Conservation (phyloP, 2,797 vertebrate genomes). For the Oreochromis grahami region DNA sequence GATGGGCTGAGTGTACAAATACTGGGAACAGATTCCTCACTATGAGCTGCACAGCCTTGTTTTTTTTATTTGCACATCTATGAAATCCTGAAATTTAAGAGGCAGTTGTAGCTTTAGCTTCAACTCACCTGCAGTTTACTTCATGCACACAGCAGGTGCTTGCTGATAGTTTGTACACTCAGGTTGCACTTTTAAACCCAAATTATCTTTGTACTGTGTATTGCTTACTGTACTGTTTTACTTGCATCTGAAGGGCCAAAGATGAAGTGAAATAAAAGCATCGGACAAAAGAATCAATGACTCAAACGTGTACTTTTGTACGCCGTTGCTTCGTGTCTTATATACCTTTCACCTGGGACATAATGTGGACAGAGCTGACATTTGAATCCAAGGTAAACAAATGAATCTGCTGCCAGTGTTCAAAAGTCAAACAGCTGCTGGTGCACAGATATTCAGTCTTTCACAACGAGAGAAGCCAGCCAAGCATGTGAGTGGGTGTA, state of each 20-base stretch:
- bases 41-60: background rate
- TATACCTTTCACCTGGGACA: background rate
- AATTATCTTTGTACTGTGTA: slow-evolving; percentile 68
- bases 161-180: slow-evolving; percentile 14
- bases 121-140: slow-evolving; percentile 25
- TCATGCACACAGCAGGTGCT: slow-evolving; percentile 23
- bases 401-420: background rate
- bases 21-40: background rate
- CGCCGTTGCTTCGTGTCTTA: background rate
- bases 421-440: slow-evolving; percentile 16
- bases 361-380: background rate
- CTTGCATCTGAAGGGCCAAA: background rate
- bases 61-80: slow-evolving; percentile 30
- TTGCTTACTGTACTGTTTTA: slow-evolving; percentile 38
- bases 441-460: background rate
- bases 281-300: background rate
- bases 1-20: background rate
- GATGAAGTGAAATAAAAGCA: slow-evolving; percentile 41
- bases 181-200: slow-evolving; percentile 53
- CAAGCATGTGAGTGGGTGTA: background rate
- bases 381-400: background rate
- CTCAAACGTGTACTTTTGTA: background rate
- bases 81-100: background rate
- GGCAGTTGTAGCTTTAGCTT: background rate
- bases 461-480: background rate